A percentile compares a stretch with the other conserved stretches of the same genome.
These are phyloP conservation scores for Rhyacophila evoluta DNA, from an alignment of 2,888 invertebrate species.

Conservation along the genomic window DNA sequence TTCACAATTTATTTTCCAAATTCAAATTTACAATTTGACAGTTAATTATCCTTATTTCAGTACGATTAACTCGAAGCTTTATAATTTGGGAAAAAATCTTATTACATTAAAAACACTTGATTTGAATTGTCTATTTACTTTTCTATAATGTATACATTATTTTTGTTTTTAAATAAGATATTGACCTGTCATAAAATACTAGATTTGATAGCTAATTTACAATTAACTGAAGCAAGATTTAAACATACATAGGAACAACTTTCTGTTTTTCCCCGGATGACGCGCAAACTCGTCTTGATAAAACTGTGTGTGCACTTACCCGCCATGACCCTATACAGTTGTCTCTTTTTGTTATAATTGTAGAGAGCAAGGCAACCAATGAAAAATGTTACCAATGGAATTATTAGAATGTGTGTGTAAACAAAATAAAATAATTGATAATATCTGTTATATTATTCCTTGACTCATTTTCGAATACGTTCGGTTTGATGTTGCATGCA, in stretches of 20 bases:
- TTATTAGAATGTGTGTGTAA: conserved; percentile 29
- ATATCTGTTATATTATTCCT: conserved; percentile 19
- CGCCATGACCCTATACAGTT: background rate
- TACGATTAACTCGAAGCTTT: no score
- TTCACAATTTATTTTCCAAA: no score
- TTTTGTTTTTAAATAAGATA: no score
- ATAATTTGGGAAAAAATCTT: no score
- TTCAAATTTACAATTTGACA: no score
- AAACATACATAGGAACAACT: conserved; percentile 8
- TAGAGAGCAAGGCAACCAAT: background rate
- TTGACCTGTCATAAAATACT: no score
- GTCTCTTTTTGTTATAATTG: background rate
- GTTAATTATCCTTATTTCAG: no score
- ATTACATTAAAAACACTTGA: no score
- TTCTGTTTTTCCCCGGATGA: conserved; percentile 19
- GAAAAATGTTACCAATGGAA: background rate
- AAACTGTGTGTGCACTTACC: background rate
- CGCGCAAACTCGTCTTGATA: conserved; percentile 2
- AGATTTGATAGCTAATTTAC: no score
- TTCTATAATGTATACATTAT: no score
- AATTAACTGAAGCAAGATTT: background rate
- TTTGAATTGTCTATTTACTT: no score
- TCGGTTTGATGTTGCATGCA: background rate
- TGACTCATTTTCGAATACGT: conserved; percentile 36
- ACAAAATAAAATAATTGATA: conserved; percentile 29